A percentile compares a stretch with the other conserved stretches of the same genome.
These are phyloP conservation scores for Thecophora atra DNA, from an alignment of 2,888 invertebrate species.

Conservation along the genomic window DNA sequence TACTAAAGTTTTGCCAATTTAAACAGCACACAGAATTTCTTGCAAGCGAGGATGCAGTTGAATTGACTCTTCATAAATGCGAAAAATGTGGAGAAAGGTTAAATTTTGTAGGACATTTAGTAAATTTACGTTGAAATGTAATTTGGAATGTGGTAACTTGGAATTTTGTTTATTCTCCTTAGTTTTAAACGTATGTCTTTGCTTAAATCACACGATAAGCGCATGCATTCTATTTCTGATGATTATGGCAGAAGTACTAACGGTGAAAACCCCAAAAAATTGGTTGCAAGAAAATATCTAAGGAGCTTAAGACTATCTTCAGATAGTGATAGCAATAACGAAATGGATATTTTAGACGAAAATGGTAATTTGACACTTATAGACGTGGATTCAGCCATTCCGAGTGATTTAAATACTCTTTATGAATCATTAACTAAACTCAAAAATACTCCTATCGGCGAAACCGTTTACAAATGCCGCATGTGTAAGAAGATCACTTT, in stretches of 20 bases:
- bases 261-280: neutral
- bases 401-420: constrained; percentile 2
- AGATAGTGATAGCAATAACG: constrained; percentile 7
- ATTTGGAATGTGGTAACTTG: too few relatives aligned
- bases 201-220: neutral
- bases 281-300: neutral
- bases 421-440: constrained; percentile 24
- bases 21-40: neutral
- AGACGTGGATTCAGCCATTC: constrained; percentile 18
- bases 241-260: neutral
- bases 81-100: constrained; percentile 19
- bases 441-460: constrained; percentile 25
- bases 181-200: constrained; percentile 11
- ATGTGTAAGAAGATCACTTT: constrained; percentile 42
- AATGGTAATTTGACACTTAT: neutral
- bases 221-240: neutral
- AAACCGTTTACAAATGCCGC: constrained; percentile 43
- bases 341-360: neutral
- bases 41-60: neutral
- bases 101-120: too few relatives aligned
- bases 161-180: neutral
- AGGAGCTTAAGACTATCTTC: neutral
- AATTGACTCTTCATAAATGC: neutral
- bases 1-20: neutral
- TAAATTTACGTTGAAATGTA: too few relatives aligned